Conservation (phyloP, 1,140 invertebrate species). For the Drosophila lini region DNA sequence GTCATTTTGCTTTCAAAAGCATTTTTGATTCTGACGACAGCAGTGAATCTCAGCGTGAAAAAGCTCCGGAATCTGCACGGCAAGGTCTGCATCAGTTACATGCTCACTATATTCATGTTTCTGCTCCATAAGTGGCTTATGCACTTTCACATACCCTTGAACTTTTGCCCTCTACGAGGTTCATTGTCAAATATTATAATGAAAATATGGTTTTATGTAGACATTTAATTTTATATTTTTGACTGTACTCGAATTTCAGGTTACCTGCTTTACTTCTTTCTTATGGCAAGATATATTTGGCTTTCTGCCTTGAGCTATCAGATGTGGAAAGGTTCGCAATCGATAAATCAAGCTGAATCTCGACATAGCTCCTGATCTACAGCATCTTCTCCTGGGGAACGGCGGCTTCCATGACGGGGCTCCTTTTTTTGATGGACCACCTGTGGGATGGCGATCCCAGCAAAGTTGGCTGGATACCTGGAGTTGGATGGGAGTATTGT, state of each 20-base stretch:
- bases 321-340: not conserved
- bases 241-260: not conserved
- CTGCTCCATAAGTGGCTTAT: not conserved
- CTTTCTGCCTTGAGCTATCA: not conserved
- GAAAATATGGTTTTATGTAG: no score
- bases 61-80: not conserved
- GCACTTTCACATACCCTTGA: not conserved
- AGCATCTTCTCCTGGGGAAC: not conserved
- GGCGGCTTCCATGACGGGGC: not conserved
- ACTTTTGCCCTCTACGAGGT: not conserved
- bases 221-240: no score
- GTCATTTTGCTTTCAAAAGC: not conserved
- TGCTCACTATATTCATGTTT: not conserved
- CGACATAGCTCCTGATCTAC: not conserved
- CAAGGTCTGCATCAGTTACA: not conserved
- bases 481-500: not conserved
- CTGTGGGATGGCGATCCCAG: not conserved
- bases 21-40: not conserved
- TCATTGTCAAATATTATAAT: not conserved
- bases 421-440: not conserved
- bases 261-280: not conserved
- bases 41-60: conserved; percentile 1
- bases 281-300: not conserved
- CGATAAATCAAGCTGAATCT: not conserved
- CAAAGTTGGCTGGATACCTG: not conserved